Percentiles rank a stretch among this genome's conserved stretches.
phyloP scores from a whole-genome alignment of 1,140 invertebrate species.

The Coptotermes formosanus region DNA sequence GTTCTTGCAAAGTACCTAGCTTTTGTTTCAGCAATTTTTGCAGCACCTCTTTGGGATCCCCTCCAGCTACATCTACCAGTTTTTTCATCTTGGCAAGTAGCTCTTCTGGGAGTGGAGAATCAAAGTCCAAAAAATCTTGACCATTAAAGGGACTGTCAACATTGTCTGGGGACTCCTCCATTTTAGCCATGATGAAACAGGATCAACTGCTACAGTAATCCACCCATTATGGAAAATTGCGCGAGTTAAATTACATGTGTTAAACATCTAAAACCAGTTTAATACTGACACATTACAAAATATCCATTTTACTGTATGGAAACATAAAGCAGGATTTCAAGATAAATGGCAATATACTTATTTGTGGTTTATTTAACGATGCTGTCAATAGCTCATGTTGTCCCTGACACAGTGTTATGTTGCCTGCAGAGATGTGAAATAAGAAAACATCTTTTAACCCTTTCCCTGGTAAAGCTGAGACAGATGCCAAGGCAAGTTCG shows the following conservation, averaged over 20 bases:
- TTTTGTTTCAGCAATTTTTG: conserved; percentile 47
- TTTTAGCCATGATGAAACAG: neutral
- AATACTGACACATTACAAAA: too few relatives aligned
- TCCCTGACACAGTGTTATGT: too few relatives aligned
- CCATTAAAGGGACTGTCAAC: neutral
- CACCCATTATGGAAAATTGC: neutral
- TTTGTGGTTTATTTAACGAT: too few relatives aligned
- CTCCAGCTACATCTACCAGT: conserved; percentile 52
- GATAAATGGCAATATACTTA: too few relatives aligned
- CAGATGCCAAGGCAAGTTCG: too few relatives aligned
- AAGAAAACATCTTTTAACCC: too few relatives aligned
- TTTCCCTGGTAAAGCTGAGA: too few relatives aligned
- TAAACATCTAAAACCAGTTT: neutral
- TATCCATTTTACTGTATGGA: too few relatives aligned
- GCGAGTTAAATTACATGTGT: neutral
- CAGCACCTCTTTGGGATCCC: conserved; percentile 52
- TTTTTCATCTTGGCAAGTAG: conserved; percentile 56
- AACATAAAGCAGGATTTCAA: too few relatives aligned
- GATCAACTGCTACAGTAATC: neutral
- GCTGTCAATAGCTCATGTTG: too few relatives aligned
- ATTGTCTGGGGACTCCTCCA: neutral
- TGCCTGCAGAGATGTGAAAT: too few relatives aligned
- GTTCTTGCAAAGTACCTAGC: neutral
- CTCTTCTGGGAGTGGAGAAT: conserved; percentile 51
- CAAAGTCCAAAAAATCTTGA: neutral